Base-by-base conservation (phyloP, 2,113 vertebrate genomes). In the Ellobius talpinus region DNA sequence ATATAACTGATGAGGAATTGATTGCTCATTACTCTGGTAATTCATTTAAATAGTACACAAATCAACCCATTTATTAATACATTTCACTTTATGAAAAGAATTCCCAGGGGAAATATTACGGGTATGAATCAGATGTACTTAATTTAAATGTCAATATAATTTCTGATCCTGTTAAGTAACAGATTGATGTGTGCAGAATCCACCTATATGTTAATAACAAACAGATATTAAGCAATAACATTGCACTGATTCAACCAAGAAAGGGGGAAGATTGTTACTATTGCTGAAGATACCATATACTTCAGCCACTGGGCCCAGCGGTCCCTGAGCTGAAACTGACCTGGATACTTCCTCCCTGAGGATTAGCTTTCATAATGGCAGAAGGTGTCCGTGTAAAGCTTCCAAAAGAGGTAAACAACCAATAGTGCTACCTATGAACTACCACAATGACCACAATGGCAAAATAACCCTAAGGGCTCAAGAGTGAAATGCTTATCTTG, bases 111-210 rank as follows among this genome's bases (percentile, higher is more conserved):
- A 68, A 92, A 94, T 86, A 87, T 74, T 65, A 31, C 50, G 19
- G 3, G 2, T 29, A 58, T 84, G 52, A 87, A 92, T 88, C 21
- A 93, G 78, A 84, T 68, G 29, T 93, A 79, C 88, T 97, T 81
- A 88, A 86, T 66, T 76, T 87, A 87, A 77, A 68, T 74, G 17
- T 74, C 73, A 87, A 36, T 87, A 3, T 73, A 50, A 29, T 10
- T 89, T 93, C 24, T 70, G 70, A 72, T 89, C 78, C 88, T 77
- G n/a, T 65, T 87, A 89, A 92, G 26, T 68, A 85, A 50, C 65
- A 65, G n/a, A 76, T 4, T 86, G 52, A 85, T 50, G 13, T 89
- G 14, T 91, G 89, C 26, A 81, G 12, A 70, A 72, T 33, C 52
- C 24, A 89, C 58, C 89, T 42, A 86, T 58, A 93, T 85, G 29